Base-by-base conservation (phyloP, 1,140 invertebrate genomes). In the Hyphantria cunea region DNA sequence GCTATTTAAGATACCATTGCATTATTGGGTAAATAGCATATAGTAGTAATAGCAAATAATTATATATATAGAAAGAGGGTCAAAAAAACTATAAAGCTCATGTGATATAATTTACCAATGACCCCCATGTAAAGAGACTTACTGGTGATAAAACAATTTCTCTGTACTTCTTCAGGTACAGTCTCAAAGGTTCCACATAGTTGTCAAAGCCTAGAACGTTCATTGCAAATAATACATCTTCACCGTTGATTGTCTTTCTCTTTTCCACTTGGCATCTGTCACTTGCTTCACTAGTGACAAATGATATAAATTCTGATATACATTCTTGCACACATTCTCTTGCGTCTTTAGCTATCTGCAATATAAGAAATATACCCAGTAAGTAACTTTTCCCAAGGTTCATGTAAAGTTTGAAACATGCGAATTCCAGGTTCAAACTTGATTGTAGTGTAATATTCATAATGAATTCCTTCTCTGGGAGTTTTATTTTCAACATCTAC, bases 261-360 rank as follows among this genome's bases (percentile, higher is more conserved):
- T 99, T 99, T 84, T 99, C 99, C 91, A 98, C 95, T 72, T 98
- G 96, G 91, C 98, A 99, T 17, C 98, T 92, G 80, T 99, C 98
- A 85, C 97, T 98, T 0, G 98, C 98, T 92, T 99, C 99, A 80
- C 97, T 99, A 0, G 99, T 99, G 48, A 99, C 98, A 82, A 99
- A 99, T 70, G 98, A 99, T 78, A 99, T 99, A 83, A 99, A 99
- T 84, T 99, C 99, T 0, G 98, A 99, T 37, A 99, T 98, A 92
- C 99, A 99, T 91, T 99, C 99, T 91, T 99, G 99, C 13, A 99
- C 97, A 92, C 98, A 99, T 92, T 99, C 99, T 72, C 99, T 94
- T 0, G 99, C 98, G 92, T 99, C 99, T 93, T 99, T 99, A 0
- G 99, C 98, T 78, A 99, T 99, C 95, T 96, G 87, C 53, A 93